These are phyloP conservation scores for Uropetala carovei DNA, from an alignment of 2,888 invertebrate genomes.

Conservation along the genomic window DNA sequence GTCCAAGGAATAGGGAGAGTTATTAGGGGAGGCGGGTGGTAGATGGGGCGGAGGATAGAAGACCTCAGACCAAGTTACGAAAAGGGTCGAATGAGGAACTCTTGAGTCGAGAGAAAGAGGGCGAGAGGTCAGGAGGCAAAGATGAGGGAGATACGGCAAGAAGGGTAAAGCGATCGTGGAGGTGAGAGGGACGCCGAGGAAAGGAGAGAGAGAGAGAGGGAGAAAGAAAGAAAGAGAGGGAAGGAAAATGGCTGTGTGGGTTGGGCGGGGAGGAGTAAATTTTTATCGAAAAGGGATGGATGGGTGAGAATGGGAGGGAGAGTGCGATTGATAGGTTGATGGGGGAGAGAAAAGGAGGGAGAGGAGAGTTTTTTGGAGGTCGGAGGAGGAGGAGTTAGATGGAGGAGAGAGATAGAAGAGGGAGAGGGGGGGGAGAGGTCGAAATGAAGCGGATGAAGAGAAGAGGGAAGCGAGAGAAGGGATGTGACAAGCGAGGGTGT, in stretches of 20 bases:
- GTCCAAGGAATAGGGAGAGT: background rate
- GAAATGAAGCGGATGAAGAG: background rate
- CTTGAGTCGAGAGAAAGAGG: too few species aligned
- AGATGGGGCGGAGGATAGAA: background rate
- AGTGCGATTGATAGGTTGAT: too few species aligned
- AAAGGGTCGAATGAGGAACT: too few species aligned
- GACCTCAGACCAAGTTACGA: background rate
- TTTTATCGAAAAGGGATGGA: too few species aligned
- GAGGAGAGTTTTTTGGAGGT: too few species aligned
- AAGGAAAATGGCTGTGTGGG: background rate
- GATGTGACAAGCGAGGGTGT: constrained; percentile 19
- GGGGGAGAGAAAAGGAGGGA: too few species aligned
- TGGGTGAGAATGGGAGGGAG: too few species aligned
- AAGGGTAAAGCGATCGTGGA: background rate
- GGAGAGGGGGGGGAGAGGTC: background rate
- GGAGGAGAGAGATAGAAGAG: background rate
- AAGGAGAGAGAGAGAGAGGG: background rate
- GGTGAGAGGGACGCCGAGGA: background rate
- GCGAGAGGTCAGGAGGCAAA: background rate
- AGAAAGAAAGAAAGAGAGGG: background rate
- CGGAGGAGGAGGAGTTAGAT: background rate
- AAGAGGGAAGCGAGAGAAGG: too few species aligned
- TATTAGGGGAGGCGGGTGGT: background rate
- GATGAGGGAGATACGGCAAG: background rate
- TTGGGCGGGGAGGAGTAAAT: too few species aligned